These are phyloP conservation scores for Dicranocentrus wangi DNA, from an alignment of 2,888 invertebrate species.

Conservation along the genomic window DNA sequence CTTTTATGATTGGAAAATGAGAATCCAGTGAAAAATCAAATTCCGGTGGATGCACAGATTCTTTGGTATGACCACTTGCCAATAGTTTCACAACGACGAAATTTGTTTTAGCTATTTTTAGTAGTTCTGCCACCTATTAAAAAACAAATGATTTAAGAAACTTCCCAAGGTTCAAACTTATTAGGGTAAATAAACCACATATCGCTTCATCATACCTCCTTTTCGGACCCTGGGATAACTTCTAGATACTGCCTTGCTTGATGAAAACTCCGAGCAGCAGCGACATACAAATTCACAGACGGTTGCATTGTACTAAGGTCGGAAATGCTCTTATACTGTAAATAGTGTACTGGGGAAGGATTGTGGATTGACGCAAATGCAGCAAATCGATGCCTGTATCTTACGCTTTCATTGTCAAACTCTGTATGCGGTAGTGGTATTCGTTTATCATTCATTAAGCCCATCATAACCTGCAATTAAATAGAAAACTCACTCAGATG, in stretches of 20 bases:
- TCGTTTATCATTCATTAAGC: constrained; percentile 90
- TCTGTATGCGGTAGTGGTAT: constrained; percentile 87
- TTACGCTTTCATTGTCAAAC: constrained; percentile 94
- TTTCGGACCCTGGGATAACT: constrained; percentile 84
- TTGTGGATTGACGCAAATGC: constrained; percentile 90
- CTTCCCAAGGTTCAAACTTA: too few species aligned
- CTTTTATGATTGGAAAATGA: constrained; percentile 92
- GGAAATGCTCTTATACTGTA: constrained; percentile 83
- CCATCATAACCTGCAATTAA: constrained; percentile 84
- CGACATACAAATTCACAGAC: constrained; percentile 79
- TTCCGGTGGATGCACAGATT: constrained; percentile 87
- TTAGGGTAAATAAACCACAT: too few species aligned
- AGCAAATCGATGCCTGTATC: constrained; percentile 94
- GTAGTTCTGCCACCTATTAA: constrained; percentile 84
- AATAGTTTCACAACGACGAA: constrained; percentile 94
- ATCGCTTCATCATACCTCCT: constrained; percentile 83
- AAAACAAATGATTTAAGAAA: constrained; percentile 25
- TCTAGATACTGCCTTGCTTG: constrained; percentile 91
- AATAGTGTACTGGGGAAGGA: constrained; percentile 93
- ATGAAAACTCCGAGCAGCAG: constrained; percentile 93
- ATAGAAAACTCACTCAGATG: background rate
- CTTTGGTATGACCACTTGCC: constrained; percentile 93
- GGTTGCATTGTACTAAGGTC: constrained; percentile 72
- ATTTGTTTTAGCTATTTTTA: constrained; percentile 95
- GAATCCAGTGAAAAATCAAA: constrained; percentile 93